Evolutionary conservation across 2,888 invertebrate species (phyloP).

Genomic region (Dugesia japonica): DNA sequence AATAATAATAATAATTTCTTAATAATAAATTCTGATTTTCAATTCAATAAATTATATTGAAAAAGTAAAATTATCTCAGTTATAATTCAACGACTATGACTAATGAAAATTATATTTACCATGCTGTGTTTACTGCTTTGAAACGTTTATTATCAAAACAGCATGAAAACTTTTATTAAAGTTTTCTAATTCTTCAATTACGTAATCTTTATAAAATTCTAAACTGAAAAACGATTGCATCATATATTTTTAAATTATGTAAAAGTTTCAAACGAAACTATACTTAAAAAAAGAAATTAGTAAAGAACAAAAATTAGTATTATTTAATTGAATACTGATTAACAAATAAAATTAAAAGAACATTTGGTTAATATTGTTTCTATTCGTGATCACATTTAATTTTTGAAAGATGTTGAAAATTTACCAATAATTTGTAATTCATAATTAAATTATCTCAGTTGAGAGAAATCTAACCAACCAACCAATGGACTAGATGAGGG

Average conservation of each 20-base stretch:
- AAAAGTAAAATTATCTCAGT: no score
- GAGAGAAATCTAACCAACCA: not conserved
- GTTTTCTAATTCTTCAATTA: not conserved
- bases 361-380: not conserved
- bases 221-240: constrained; percentile 1
- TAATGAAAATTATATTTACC: constrained; percentile 7
- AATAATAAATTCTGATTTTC: no score
- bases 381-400: not conserved
- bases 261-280: no score
- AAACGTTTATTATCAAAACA: not conserved
- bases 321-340: not conserved
- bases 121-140: not conserved
- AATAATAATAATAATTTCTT: no score
- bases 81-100: not conserved
- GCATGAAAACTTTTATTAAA: not conserved
- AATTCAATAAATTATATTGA: no score
- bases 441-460: constrained; percentile 11
- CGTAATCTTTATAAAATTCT: not conserved
- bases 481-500: not conserved
- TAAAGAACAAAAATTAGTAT: not conserved
- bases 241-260: not conserved
- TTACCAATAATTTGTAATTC: not conserved
- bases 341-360: no score
- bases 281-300: no score
- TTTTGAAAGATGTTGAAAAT: constrained; percentile 10